phyloP scores from a whole-genome alignment of 2,113 vertebrate genomes.

The Parus major region DNA sequence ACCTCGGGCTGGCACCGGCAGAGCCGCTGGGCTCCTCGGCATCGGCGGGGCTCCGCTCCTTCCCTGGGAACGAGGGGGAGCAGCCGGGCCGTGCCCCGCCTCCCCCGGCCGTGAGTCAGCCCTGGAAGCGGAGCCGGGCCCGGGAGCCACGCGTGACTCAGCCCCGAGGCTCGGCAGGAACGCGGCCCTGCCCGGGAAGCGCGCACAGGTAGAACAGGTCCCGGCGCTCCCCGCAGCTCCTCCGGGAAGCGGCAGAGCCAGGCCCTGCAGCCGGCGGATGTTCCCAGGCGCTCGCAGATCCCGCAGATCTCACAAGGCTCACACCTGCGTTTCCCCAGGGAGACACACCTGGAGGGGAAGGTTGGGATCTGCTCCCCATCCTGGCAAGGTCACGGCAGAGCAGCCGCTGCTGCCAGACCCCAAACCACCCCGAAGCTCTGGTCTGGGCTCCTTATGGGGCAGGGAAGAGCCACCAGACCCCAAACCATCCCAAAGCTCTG shows the following conservation, averaged over 20 bases:
- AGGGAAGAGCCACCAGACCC: no score
- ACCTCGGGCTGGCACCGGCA: not conserved
- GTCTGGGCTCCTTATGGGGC: not conserved
- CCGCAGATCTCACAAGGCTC: not conserved
- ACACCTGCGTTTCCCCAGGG: not conserved
- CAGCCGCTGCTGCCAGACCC: not conserved
- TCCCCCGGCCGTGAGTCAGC: not conserved
- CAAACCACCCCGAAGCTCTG: accelerated
- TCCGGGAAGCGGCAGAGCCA: not conserved
- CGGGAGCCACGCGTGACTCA: conserved; percentile 18
- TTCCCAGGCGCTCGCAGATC: not conserved
- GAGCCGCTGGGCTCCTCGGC: accelerated
- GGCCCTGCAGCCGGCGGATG: not conserved
- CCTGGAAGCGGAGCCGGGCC: not conserved
- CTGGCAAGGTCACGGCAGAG: accelerated
- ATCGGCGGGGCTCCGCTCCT: accelerated
- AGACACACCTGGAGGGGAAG: not conserved
- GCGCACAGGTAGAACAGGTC: conserved; percentile 33
- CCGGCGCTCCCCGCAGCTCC: not conserved
- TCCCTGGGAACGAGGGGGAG: not conserved
- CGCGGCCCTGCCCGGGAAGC: conserved; percentile 1
- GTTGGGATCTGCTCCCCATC: accelerated
- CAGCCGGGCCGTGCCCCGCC: not conserved
- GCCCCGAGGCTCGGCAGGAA: conserved; percentile 16
- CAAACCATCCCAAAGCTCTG: accelerated